phyloP scores from a whole-genome alignment of 2,888 invertebrate genomes.

The Tiliacea aurago region DNA sequence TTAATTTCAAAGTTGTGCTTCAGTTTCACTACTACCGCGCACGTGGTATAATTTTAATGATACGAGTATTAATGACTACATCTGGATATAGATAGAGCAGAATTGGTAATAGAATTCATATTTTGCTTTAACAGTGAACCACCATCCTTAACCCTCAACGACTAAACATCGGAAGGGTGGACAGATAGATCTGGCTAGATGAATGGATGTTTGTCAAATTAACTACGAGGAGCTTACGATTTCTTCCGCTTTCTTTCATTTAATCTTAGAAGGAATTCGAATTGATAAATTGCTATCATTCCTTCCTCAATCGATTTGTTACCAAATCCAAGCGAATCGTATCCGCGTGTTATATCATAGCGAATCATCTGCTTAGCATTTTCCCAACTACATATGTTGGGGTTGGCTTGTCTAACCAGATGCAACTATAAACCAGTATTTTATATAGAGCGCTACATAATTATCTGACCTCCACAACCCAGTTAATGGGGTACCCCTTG shows the following conservation, averaged over 20 bases:
- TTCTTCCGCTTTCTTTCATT: constrained; percentile 34
- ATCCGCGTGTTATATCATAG: constrained; percentile 46
- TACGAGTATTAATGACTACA: too few relatives aligned
- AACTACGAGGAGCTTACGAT: constrained; percentile 7
- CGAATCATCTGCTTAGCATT: too few relatives aligned
- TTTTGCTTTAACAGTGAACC: neutral
- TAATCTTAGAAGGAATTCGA: constrained; percentile 45
- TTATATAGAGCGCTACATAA: too few relatives aligned
- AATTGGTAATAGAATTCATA: neutral
- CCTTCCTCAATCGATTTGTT: constrained; percentile 49
- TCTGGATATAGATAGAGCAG: neutral
- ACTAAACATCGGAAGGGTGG: constrained; percentile 17
- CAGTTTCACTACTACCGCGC: too few relatives aligned
- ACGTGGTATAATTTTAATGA: too few relatives aligned
- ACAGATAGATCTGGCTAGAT: constrained; percentile 16
- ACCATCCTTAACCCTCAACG: neutral
- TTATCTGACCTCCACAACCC: too few relatives aligned
- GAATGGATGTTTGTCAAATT: constrained; percentile 28
- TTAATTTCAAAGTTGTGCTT: too few relatives aligned
- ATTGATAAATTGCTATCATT: constrained; percentile 47
- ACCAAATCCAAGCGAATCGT: constrained; percentile 25
- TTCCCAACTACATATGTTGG: too few relatives aligned
- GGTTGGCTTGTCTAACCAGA: too few relatives aligned
- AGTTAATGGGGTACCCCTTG: too few relatives aligned
- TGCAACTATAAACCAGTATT: too few relatives aligned